Percentiles rank a stretch among this genome's conserved stretches.
Conservation (phyloP, 35 echinoderm and acorn worm species). For the Hemicentrotus pulcherrimus region DNA sequence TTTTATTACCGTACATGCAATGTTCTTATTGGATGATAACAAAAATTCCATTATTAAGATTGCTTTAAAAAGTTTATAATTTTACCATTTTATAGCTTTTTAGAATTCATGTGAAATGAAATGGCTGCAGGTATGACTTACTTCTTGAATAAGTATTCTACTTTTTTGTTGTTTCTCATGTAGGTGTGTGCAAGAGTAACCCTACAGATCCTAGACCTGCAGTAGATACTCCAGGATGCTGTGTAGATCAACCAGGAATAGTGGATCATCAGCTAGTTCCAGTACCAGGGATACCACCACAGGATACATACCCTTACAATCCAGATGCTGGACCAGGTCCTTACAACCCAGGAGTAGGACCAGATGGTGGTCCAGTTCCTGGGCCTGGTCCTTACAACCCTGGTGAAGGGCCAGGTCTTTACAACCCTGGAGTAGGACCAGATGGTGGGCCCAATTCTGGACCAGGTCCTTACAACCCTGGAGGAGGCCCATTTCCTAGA, state of each 20-base stretch:
- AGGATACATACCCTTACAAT: neutral
- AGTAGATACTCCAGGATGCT: conserved; percentile 19
- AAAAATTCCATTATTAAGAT: too few relatives aligned
- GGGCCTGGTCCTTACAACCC: neutral
- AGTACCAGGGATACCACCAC: neutral
- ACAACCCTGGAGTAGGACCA: neutral
- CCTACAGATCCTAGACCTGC: neutral
- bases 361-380: neutral
- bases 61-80: too few relatives aligned
- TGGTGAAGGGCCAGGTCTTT: neutral
- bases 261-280: neutral
- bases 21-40: too few relatives aligned
- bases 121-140: neutral
- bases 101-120: too few relatives aligned
- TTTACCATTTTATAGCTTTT: too few relatives aligned
- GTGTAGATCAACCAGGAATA: conserved; percentile 20
- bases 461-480: conserved; percentile 32
- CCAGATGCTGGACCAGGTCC: neutral
- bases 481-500: neutral
- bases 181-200: conserved; percentile 7
- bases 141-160: neutral
- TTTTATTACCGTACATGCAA: too few relatives aligned
- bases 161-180: neutral
- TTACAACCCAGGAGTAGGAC: neutral
- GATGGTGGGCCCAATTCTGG: neutral